Conservation (phyloP, 2,888 invertebrate genomes). For the Plagodis dolabraria region DNA sequence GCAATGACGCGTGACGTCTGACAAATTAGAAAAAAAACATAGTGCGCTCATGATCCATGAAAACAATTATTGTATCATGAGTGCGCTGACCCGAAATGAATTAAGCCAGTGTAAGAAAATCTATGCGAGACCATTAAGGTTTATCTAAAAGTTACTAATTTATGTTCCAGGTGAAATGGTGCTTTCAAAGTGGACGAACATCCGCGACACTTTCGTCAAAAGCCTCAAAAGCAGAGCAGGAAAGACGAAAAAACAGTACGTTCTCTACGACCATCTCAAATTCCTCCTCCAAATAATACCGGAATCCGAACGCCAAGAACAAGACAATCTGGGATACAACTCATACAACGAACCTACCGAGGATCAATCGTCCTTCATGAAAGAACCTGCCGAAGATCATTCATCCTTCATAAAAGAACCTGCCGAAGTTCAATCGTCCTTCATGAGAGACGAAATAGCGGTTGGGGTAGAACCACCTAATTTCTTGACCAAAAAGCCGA, state of each 20-base stretch:
- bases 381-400: slow-evolving; percentile 11
- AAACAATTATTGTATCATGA: too few species aligned
- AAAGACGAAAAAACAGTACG: slow-evolving; percentile 47
- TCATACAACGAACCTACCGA: slow-evolving; percentile 9
- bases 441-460: slow-evolving; percentile 1
- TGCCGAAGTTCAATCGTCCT: slow-evolving; percentile 9
- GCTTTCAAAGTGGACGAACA: slow-evolving; percentile 73
- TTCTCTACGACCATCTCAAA: slow-evolving; percentile 63
- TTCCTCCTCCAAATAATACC: slow-evolving; percentile 50
- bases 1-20: too few species aligned
- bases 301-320: slow-evolving; percentile 9
- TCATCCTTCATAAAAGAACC: slow-evolving; percentile 13
- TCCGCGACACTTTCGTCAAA: slow-evolving; percentile 73
- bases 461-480: neutral
- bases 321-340: slow-evolving; percentile 9
- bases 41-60: too few species aligned
- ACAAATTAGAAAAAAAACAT: too few species aligned
- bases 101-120: too few species aligned
- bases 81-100: too few species aligned
- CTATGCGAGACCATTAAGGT: too few species aligned
- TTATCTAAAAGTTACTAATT: neutral
- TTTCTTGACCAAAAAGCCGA: neutral
- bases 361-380: slow-evolving; percentile 10
- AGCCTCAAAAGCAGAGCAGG: slow-evolving; percentile 55
- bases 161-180: slow-evolving; percentile 64